Conservation (phyloP, 2,113 vertebrate species). For the Aleadryas rufinucha region DNA sequence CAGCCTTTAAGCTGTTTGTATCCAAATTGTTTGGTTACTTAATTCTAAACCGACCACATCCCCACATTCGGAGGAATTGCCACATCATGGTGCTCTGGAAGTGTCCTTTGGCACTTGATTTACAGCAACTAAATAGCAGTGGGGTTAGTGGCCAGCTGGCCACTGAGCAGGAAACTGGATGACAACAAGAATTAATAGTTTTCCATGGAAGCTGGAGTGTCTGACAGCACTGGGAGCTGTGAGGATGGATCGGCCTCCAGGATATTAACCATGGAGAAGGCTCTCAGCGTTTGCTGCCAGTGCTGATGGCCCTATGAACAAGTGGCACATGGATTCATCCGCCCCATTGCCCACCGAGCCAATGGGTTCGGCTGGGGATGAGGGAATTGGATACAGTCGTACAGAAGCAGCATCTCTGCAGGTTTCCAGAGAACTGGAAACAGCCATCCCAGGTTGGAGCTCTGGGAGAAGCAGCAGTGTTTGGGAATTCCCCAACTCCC, state of each 20-base stretch:
- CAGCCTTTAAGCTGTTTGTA: not conserved
- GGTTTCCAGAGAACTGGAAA: not conserved
- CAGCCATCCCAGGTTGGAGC: not conserved
- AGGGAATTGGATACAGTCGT: not conserved
- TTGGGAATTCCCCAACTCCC: not conserved
- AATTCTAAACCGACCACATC: not conserved
- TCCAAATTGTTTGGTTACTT: not conserved
- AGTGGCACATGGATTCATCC: not conserved
- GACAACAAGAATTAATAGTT: not conserved
- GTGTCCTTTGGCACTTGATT: constrained; percentile 15
- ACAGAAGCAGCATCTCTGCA: not conserved
- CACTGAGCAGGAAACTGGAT: not conserved
- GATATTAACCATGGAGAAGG: not conserved
- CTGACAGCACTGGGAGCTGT: not conserved
- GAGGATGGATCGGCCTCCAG: not conserved
- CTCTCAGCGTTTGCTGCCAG: not conserved
- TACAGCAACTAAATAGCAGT: not conserved
- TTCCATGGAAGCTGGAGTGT: not conserved
- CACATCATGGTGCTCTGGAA: not conserved
- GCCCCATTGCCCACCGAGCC: not conserved
- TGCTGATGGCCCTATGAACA: not conserved
- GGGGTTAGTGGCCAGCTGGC: constrained; percentile 19
- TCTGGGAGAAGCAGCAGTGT: not conserved
- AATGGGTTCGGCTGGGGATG: not conserved
- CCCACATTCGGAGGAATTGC: not conserved